Percentiles rank a stretch among this genome's conserved stretches.
Evolutionary conservation across 92 coral and sea anemone species (phyloP).

Genomic region (Phenganax subtilis): DNA sequence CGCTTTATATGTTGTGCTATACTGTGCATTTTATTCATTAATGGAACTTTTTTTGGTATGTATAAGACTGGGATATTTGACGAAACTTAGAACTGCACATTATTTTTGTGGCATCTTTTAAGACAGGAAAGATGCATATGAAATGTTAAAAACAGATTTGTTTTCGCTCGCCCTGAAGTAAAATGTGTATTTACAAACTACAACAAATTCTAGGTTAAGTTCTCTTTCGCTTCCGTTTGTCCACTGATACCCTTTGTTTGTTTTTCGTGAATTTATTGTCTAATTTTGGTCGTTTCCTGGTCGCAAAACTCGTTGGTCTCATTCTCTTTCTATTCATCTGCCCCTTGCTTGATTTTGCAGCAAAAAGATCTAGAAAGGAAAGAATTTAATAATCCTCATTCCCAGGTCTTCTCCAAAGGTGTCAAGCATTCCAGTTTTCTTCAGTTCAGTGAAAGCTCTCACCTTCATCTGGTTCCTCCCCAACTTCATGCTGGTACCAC

Average conservation of each 20-base stretch:
- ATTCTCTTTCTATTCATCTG: slow-evolving; percentile 15
- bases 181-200: not conserved
- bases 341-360: not conserved
- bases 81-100: too few relatives aligned
- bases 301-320: not conserved
- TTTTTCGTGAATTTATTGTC: slow-evolving; percentile 1
- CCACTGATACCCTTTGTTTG: not conserved
- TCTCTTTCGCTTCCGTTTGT: slow-evolving; percentile 21
- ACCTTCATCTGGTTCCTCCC: slow-evolving; percentile 93
- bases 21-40: too few relatives aligned
- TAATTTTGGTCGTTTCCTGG: slow-evolving; percentile 29
- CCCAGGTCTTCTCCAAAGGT: too few relatives aligned
- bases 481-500: slow-evolving; percentile 91
- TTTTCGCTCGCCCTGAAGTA: not conserved
- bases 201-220: not conserved
- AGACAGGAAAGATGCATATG: too few relatives aligned
- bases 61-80: too few relatives aligned
- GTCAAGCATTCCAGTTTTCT: too few relatives aligned
- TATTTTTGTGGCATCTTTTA: too few relatives aligned
- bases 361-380: slow-evolving; percentile 16
- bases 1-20: too few relatives aligned
- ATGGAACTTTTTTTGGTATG: too few relatives aligned
- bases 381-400: too few relatives aligned
- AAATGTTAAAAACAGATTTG: not conserved
- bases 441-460: not conserved